Base-by-base conservation (phyloP, 2,113 vertebrate species). In the Suncus etruscus region DNA sequence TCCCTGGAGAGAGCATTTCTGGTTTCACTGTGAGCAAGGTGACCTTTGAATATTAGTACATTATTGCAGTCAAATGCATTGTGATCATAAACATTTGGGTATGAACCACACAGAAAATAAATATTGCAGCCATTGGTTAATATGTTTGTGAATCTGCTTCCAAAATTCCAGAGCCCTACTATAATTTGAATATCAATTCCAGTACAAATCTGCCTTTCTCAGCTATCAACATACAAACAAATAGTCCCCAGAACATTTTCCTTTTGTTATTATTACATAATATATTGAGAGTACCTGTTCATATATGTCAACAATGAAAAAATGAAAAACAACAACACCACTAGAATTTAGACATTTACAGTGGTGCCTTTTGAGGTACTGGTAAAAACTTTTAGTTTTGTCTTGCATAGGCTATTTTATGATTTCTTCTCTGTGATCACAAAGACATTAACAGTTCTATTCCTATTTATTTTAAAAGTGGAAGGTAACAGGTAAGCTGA, bases 11-110 rank as follows among this genome's bases (percentile, higher is more conserved):
- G 97, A 96, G 98, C 86, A 97, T 96, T 96, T 97, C 93, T 66
- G 96, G 97, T 94, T 95, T 97, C 93, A 92, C 93, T 95, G 94
- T 96, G 96, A 94, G 94, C 91, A 68, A 95, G 94, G 87, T 96
- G 96, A 97, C 94, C 95, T 94, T 10, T 74, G 95, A 97, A 95
- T 94, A 96, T 91, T 95, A 93, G 93, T 50, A 98, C 95, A 79
- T 94, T 96, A 97, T 97, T 98, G 98, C 98, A 98, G 98, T 99
- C 98, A 96, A 97, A 98, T 98, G 98, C 97, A 97, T 95, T 86
- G 96, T 98, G 97, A 97, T 97, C 96, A 94, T 94, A 97, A 97
- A 95, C 95, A 68, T 47, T 4, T 83, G 70, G 90, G 95, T 92
- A 72, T 94, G 95, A 97, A 96, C 93, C 95, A 85, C 93, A 94